Evolutionary conservation across 2,888 invertebrate species (phyloP).

Genomic region (Eristalis arbustorum): DNA sequence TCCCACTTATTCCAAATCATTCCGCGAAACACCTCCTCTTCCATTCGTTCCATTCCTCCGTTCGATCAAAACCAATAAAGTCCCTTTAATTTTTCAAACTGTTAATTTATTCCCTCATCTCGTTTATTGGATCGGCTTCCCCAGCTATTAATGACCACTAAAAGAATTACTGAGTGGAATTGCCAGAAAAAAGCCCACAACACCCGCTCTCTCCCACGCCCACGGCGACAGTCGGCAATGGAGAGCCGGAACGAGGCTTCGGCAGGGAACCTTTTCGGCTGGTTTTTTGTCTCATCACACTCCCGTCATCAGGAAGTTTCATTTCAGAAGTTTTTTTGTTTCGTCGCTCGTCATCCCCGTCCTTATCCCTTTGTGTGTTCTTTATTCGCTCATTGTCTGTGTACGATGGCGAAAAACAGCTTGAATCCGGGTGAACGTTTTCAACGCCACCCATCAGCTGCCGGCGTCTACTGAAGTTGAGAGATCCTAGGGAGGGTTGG

Average conservation of each 20-base stretch:
- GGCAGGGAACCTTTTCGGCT: neutral
- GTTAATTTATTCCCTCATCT: constrained; percentile 15
- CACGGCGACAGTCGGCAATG: no score
- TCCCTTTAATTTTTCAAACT: constrained; percentile 20
- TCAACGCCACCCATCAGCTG: neutral
- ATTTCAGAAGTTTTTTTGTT: neutral
- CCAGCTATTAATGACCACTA: constrained; percentile 34
- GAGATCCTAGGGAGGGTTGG: neutral
- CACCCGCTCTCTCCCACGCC: constrained; percentile 2
- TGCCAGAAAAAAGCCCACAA: constrained; percentile 26
- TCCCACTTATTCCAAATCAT: no score
- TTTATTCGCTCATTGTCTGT: neutral
- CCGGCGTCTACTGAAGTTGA: neutral
- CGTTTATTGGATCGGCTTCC: neutral
- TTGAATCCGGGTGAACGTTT: neutral
- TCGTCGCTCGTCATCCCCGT: neutral
- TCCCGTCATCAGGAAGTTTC: constrained; percentile 10
- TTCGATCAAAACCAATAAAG: constrained; percentile 3
- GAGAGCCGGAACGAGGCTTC: no score
- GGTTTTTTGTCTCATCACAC: neutral
- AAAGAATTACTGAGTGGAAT: constrained; percentile 33
- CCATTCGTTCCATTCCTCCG: neutral
- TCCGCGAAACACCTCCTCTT: neutral
- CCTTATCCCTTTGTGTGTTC: constrained; percentile 11
- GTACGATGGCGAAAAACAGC: neutral